Evolutionary conservation across 2,888 invertebrate genomes (phyloP).

Genomic region (Tetragonula carbonaria): DNA sequence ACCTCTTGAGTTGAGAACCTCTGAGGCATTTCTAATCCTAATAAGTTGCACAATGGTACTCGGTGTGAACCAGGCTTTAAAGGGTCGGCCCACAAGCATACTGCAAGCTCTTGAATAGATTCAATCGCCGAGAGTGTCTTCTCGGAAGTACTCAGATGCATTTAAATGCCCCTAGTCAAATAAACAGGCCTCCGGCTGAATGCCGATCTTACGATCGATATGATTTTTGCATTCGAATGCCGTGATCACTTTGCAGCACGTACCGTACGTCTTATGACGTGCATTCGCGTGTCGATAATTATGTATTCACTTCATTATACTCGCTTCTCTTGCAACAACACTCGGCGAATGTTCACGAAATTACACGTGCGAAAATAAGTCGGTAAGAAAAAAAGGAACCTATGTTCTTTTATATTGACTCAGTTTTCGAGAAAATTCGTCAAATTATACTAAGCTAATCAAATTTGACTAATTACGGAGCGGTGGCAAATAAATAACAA

Average conservation of each 20-base stretch:
- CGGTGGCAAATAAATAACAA: too few relatives aligned
- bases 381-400: too few relatives aligned
- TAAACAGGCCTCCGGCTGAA: slow-evolving; percentile 63
- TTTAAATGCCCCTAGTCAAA: slow-evolving; percentile 72
- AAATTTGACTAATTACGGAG: too few relatives aligned
- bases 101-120: slow-evolving; percentile 69
- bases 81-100: slow-evolving; percentile 47
- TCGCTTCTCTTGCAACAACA: not conserved
- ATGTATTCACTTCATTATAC: not conserved
- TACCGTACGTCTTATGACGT: not conserved
- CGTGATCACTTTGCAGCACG: slow-evolving; percentile 21
- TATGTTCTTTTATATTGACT: too few relatives aligned
- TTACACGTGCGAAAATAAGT: too few relatives aligned
- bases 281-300: not conserved
- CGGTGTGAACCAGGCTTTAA: slow-evolving; percentile 57
- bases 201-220: slow-evolving; percentile 69
- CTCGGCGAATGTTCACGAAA: not conserved
- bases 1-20: too few relatives aligned
- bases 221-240: slow-evolving; percentile 50
- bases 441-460: too few relatives aligned
- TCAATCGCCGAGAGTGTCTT: slow-evolving; percentile 76
- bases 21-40: too few relatives aligned
- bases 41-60: not conserved
- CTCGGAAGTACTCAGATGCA: slow-evolving; percentile 73
- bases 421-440: too few relatives aligned